Evolutionary conservation across 2,797 vertebrate genomes (phyloP).

Genomic region (Amblyopsis hoosieri): DNA sequence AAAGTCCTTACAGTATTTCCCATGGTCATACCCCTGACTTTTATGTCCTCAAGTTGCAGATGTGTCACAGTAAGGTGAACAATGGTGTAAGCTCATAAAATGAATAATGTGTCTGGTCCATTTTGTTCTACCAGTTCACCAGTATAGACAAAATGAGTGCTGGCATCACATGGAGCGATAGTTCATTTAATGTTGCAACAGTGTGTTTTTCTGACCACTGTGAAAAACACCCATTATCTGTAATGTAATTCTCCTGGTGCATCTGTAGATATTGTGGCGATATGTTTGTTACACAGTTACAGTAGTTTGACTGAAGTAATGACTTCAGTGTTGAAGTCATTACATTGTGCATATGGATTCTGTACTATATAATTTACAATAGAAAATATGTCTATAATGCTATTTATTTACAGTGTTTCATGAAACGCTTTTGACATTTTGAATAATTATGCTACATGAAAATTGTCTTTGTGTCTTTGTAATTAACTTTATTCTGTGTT

Average conservation of each 20-base stretch:
- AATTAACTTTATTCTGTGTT: not conserved
- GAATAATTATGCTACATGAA: not conserved
- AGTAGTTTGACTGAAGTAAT: not conserved
- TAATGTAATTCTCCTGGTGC: not conserved
- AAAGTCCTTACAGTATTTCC: no score
- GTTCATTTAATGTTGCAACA: no score
- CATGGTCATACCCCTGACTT: no score
- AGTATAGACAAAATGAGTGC: no score
- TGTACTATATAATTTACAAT: conserved; percentile 16
- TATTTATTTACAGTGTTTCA: not conserved
- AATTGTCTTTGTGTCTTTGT: not conserved
- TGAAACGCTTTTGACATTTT: not conserved
- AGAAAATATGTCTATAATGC: not conserved
- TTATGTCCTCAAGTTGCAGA: no score
- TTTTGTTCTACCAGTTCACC: no score
- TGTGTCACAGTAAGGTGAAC: no score
- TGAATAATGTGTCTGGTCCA: no score
- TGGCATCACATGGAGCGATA: no score
- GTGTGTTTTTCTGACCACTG: no score
- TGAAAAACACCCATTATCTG: not conserved
- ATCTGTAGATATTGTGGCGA: conserved; percentile 21
- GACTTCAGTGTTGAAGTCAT: conserved; percentile 9
- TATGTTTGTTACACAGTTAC: conserved; percentile 5
- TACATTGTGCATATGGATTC: conserved; percentile 28
- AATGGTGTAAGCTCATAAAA: no score